Conservation (phyloP, 2,113 vertebrate species). For the Parus major region DNA sequence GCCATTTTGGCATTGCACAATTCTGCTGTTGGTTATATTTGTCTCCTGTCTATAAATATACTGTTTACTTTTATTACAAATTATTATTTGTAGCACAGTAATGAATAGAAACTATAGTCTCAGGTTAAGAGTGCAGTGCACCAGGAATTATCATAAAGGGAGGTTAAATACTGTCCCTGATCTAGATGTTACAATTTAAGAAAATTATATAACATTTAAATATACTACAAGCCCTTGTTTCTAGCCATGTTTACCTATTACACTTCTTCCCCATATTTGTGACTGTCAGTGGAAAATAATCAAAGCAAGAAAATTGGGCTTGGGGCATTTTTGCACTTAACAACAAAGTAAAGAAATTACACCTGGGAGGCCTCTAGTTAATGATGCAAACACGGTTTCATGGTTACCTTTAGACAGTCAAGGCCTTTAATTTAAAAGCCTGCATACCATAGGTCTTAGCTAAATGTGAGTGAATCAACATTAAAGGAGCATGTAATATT, state of each 20-base stretch:
- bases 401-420: not conserved
- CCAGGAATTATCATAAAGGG: not conserved
- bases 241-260: not conserved
- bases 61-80: not conserved
- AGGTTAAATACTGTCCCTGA: not conserved
- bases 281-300: not conserved
- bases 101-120: not conserved
- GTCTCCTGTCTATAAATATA: not conserved
- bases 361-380: not conserved
- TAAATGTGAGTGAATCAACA: not conserved
- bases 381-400: not conserved
- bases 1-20: not conserved
- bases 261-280: not conserved
- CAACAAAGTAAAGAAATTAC: not conserved
- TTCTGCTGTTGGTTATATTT: not conserved
- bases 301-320: not conserved
- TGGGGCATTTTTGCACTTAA: not conserved
- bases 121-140: rapidly evolving
- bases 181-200: not conserved
- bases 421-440: not conserved
- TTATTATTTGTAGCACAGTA: not conserved
- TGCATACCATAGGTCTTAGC: not conserved
- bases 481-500: not conserved
- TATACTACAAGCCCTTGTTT: not conserved
- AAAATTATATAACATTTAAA: not conserved